phyloP scores from a whole-genome alignment of 1,140 invertebrate genomes.

The Atta texana region DNA sequence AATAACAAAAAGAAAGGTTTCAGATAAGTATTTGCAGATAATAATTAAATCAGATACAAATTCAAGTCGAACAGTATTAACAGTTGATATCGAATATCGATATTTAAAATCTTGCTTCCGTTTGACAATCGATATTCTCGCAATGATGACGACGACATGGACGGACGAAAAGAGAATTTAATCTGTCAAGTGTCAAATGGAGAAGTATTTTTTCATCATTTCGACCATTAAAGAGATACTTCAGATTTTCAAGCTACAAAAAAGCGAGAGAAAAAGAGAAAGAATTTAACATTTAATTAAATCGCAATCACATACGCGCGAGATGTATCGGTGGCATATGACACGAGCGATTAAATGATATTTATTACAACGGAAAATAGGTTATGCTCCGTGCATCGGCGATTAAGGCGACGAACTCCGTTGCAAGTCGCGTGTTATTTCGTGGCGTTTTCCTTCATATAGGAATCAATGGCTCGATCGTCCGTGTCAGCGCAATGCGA shows the following conservation, averaged over 20 bases:
- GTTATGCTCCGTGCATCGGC: constrained; percentile 5
- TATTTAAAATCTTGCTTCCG: too few relatives aligned
- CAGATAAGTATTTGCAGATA: too few relatives aligned
- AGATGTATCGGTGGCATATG: constrained; percentile 13
- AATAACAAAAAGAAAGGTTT: too few relatives aligned
- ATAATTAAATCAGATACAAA: too few relatives aligned
- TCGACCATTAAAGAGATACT: neutral
- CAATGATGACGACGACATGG: neutral
- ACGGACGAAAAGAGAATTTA: neutral
- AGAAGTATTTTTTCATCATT: neutral
- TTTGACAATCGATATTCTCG: neutral
- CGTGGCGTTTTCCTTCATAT: neutral
- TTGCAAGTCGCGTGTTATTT: neutral
- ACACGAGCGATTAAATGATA: neutral
- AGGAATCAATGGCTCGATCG: constrained; percentile 77
- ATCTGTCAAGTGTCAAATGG: constrained; percentile 24
- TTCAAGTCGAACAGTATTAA: too few relatives aligned
- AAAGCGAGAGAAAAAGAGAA: neutral
- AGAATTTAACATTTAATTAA: neutral
- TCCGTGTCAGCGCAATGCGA: constrained; percentile 79
- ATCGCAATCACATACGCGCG: neutral
- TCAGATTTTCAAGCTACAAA: neutral
- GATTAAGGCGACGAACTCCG: constrained; percentile 6
- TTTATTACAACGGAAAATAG: constrained; percentile 11
- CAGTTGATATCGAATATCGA: too few relatives aligned